Base-by-base conservation (phyloP, 2,113 vertebrate species). In the Papio anubis region DNA sequence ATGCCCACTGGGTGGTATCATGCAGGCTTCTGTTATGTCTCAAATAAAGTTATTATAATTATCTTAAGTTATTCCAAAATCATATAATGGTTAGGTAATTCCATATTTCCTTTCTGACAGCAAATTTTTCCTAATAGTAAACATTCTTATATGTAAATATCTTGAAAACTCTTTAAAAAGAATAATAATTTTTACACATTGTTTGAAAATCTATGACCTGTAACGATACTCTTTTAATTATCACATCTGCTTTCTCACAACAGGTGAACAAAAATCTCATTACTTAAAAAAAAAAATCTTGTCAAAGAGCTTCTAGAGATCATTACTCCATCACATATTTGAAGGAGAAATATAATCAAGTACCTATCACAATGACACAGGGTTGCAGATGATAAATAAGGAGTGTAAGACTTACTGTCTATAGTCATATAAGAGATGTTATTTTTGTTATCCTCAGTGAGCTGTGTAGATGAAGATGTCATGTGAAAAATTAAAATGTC, bases 401-500 rank as follows among this genome's bases (percentile, higher is more conserved):
- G 17, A 76, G 25, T 73, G 4, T 72, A 80, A 93, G 27, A 83
- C 8, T 75, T 87, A 38, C 48, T 90, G 32, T 66, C 16, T 52
- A 12, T 4, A 89, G 57, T 70, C 14, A 95, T 8, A 73, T 4
- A 88, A 79, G 55, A 61, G 2, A 59, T n/a, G 17, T 50, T 32
- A 75, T n/a, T 78, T 97, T 93, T 97, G 4, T 45, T 86, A 45
- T 76, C 6, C 27, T 76, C 23, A 27, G 6, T 88, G 27, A 90
- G 25, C 40, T 68, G 17, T n/a, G 6, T 17, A 30, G 35, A 88
- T 50, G 17, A 75, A 35, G 32, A 48, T 45, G 14, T 35, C 12
- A 61, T 30, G 27, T 75, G 23, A 96, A 97, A 88, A 95, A 97
- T 90, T 95, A 97, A 95, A 94, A 81, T 97, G 76, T 57, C 93